Conservation (phyloP, 2,797 vertebrate genomes). For the Avahi laniger region DNA sequence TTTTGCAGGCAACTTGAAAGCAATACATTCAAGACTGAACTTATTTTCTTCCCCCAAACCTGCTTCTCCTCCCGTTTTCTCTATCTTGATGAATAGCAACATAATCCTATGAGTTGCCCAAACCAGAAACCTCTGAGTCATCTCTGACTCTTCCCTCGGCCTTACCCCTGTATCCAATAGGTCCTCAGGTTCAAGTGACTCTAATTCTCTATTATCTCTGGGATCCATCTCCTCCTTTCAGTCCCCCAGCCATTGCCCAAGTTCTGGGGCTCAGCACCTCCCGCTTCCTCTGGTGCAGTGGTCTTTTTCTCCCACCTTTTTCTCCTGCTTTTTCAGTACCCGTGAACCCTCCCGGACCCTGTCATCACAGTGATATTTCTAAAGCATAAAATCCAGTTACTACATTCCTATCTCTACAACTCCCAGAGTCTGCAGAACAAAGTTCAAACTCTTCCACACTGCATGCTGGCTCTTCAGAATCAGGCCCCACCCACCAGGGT, state of each 20-base stretch:
- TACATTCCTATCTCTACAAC: not conserved
- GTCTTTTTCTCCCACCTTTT: not conserved
- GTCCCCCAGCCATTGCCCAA: not conserved
- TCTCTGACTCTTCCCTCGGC: conserved; percentile 28
- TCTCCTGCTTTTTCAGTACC: not conserved
- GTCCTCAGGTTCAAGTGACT: not conserved
- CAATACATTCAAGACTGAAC: conserved; percentile 34
- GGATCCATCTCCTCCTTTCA: not conserved
- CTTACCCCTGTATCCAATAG: conserved; percentile 21
- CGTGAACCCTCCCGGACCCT: not conserved
- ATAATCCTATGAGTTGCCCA: conserved; percentile 63
- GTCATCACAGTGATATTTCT: not conserved
- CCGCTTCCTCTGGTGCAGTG: not conserved
- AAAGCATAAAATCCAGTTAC: conserved; percentile 8
- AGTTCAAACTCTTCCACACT: not conserved
- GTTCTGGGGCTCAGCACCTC: not conserved
- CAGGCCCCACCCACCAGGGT: not conserved
- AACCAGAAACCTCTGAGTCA: conserved; percentile 70
- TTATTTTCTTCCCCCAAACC: conserved; percentile 43
- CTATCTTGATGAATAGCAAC: conserved; percentile 59
- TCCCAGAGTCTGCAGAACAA: not conserved
- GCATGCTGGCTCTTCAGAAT: not conserved
- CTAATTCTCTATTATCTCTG: not conserved
- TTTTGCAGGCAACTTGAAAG: conserved; percentile 40
- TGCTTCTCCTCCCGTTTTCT: conserved; percentile 55